These are phyloP conservation scores for Cheirogaleus major DNA, from an alignment of 2,797 vertebrate species.

Conservation along the genomic window DNA sequence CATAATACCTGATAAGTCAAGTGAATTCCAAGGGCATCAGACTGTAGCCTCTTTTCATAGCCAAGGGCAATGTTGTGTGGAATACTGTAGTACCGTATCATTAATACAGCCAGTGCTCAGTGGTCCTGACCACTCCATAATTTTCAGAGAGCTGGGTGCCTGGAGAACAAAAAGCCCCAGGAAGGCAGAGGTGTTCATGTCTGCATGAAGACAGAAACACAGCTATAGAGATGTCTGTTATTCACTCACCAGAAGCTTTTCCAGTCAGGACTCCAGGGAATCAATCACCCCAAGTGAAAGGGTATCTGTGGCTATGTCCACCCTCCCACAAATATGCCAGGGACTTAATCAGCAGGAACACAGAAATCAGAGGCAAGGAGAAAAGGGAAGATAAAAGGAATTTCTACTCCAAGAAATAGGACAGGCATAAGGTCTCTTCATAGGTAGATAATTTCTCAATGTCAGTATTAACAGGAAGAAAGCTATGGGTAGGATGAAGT, in stretches of 20 bases:
- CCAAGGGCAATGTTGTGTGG: not conserved
- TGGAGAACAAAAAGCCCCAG: not conserved
- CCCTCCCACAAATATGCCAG: not conserved
- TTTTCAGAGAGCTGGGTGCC: slow-evolving; percentile 8
- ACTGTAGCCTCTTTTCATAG: not conserved
- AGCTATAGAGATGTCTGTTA: not conserved
- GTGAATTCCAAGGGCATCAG: not conserved
- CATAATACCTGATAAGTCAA: not conserved
- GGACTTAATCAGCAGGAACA: not conserved
- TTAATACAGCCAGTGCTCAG: not conserved
- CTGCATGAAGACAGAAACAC: not conserved
- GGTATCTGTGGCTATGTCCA: not conserved
- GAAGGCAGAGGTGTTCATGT: not conserved
- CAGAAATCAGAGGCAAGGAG: not conserved
- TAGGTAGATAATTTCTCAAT: not conserved
- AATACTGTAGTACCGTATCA: not conserved
- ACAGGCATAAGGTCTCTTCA: not conserved
- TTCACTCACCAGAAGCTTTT: not conserved
- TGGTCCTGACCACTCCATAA: not conserved
- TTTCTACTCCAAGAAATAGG: slow-evolving; percentile 17
- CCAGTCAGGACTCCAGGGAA: not conserved
- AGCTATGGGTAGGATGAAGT: not conserved
- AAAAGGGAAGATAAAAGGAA: not conserved
- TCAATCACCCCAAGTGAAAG: not conserved
- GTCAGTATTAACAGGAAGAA: not conserved